Conservation (phyloP, 2,113 vertebrate species). For the Stigmatopora nigra region DNA sequence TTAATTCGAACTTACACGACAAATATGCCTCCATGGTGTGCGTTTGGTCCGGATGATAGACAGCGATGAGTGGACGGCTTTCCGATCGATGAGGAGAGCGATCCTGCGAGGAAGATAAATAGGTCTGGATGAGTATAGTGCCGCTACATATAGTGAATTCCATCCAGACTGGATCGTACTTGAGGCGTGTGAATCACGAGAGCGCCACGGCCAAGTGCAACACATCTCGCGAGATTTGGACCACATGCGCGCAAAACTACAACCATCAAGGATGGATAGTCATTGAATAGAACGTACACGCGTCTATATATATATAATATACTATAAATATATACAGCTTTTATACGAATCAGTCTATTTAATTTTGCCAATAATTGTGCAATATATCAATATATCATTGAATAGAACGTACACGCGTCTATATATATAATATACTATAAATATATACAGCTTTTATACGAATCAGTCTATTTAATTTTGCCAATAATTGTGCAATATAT, state of each 20-base stretch:
- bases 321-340: no score
- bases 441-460: no score
- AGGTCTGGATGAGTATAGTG: not conserved
- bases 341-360: no score
- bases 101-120: not conserved
- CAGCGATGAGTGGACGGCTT: not conserved
- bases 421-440: no score
- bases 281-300: not conserved
- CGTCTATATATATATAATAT: not conserved
- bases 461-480: no score
- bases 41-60: not conserved
- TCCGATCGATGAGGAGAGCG: conserved; percentile 36
- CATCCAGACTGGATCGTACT: not conserved
- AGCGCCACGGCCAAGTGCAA: not conserved
- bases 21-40: conserved; percentile 26
- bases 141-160: not conserved
- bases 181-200: not conserved
- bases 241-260: not conserved
- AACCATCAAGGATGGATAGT: no score
- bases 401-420: no score
- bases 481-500: no score
- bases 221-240: conserved; percentile 35
- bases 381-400: no score
- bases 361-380: no score
- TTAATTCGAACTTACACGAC: conserved; percentile 22